Evolutionary conservation across 2,888 invertebrate species (phyloP).

Genomic region (Salticus scenicus): DNA sequence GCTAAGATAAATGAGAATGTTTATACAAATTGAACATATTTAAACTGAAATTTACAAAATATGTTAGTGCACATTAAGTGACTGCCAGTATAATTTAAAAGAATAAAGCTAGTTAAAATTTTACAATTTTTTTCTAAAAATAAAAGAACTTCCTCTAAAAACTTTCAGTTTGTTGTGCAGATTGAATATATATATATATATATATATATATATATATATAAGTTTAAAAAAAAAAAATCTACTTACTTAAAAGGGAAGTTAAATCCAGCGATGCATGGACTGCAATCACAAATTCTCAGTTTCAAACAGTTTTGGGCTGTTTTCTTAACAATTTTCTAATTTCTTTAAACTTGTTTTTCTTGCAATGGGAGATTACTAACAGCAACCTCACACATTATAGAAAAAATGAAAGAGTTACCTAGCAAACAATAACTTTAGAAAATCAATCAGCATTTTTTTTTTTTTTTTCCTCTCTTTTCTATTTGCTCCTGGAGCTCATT

Average conservation of each 20-base stretch:
- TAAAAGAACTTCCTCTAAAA: no score
- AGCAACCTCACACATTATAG: neutral
- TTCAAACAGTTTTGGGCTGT: neutral
- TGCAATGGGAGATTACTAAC: neutral
- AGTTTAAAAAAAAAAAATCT: neutral
- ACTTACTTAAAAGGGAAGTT: conserved; percentile 64
- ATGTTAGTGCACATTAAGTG: no score
- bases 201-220: no score
- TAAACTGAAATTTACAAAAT: no score
- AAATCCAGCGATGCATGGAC: conserved; percentile 35
- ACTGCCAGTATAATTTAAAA: no score
- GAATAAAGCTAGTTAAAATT: no score
- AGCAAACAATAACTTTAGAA: neutral
- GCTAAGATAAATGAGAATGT: no score
- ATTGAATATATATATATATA: no score
- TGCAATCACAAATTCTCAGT: conserved; percentile 1
- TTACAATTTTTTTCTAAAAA: no score
- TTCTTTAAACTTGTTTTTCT: neutral
- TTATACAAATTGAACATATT: no score
- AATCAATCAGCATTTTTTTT: conserved; percentile 6
- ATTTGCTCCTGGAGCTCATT: neutral
- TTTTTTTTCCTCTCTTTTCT: neutral
- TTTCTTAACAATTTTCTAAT: neutral
- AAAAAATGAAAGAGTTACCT: neutral
- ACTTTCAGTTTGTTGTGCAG: no score